Percentiles rank a stretch among this genome's conserved stretches.
phyloP scores from a whole-genome alignment of 2,113 vertebrate species.

The Neopipo cinnamomea region DNA sequence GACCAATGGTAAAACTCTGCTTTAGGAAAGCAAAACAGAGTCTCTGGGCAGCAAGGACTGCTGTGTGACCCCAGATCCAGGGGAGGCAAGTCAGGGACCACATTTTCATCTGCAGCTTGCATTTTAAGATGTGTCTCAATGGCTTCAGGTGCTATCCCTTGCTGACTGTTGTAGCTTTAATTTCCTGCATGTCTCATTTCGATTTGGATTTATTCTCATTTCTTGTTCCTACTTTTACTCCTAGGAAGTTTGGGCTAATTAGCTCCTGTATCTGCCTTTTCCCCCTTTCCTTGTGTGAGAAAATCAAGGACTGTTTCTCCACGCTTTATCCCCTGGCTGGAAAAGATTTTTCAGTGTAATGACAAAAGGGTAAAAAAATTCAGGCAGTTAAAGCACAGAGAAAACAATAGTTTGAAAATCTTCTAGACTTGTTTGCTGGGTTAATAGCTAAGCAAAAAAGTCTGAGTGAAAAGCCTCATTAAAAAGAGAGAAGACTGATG shows the following conservation, averaged over 20 bases:
- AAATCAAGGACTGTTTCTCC: background rate
- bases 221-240: background rate
- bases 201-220: background rate
- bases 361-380: slow-evolving; percentile 23
- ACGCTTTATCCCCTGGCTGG: background rate
- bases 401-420: slow-evolving; percentile 45
- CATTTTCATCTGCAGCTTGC: background rate
- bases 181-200: background rate
- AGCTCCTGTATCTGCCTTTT: background rate
- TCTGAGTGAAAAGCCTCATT: slow-evolving; percentile 47
- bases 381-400: background rate
- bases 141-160: background rate
- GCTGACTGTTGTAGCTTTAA: background rate
- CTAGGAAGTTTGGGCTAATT: slow-evolving; percentile 13
- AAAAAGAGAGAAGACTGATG: slow-evolving; percentile 36
- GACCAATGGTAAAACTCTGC: background rate
- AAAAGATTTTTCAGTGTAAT: slow-evolving; percentile 7
- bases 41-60: background rate
- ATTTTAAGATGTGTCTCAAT: background rate
- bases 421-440: slow-evolving; percentile 27
- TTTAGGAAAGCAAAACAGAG: background rate
- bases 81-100: background rate
- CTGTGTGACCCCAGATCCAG: background rate
- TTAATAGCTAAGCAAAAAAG: slow-evolving; percentile 46
- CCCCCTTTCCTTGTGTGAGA: background rate